These are phyloP conservation scores for Orthonevra nobilis DNA, from an alignment of 2,888 invertebrate species.

Conservation along the genomic window DNA sequence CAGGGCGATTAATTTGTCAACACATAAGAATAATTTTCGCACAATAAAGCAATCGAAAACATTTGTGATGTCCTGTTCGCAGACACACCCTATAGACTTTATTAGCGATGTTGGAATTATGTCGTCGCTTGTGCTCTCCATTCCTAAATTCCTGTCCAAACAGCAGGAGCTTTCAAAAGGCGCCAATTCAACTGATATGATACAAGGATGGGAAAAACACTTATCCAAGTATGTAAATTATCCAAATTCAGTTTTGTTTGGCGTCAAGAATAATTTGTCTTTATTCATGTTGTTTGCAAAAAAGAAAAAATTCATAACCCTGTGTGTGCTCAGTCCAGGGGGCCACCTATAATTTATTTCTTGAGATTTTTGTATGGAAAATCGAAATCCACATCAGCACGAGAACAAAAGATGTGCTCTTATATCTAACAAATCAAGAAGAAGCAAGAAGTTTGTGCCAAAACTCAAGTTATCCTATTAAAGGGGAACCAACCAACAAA, in stretches of 20 bases:
- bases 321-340: too few relatives aligned
- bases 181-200: too few relatives aligned
- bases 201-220: too few relatives aligned
- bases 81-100: constrained; percentile 40
- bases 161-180: constrained; percentile 23
- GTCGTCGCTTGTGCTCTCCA: constrained; percentile 22
- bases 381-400: constrained; percentile 16
- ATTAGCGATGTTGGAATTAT: constrained; percentile 33
- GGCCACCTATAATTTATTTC: too few relatives aligned
- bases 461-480: constrained; percentile 20
- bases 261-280: too few relatives aligned
- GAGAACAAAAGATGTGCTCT: constrained; percentile 16
- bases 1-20: too few relatives aligned
- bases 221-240: constrained; percentile 51
- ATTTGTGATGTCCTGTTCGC: too few relatives aligned
- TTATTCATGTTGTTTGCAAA: constrained; percentile 3
- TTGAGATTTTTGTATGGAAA: constrained; percentile 27
- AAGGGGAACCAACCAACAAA: constrained; percentile 21
- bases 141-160: constrained; percentile 30
- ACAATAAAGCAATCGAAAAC: too few relatives aligned
- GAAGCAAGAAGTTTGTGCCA: constrained; percentile 2
- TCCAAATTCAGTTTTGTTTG: constrained; percentile 40
- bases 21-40: too few relatives aligned
- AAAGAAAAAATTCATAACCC: too few relatives aligned
- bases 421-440: constrained; percentile 36